Evolutionary conservation across 2,888 invertebrate genomes (phyloP).

Genomic region (Busseola fusca): DNA sequence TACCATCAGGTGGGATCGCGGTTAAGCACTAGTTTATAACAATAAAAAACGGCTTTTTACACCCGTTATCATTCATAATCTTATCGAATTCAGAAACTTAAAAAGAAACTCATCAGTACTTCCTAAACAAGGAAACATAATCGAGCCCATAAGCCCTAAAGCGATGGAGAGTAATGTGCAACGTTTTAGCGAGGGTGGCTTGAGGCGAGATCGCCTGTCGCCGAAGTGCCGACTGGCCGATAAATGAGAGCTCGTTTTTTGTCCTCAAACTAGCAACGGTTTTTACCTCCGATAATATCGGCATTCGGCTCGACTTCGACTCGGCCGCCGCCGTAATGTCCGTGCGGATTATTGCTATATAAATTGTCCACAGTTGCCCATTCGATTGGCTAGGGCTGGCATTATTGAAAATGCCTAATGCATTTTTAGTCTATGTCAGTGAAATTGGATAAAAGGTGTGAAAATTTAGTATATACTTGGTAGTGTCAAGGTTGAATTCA

Average conservation of each 20-base stretch:
- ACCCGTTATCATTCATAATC: conserved; percentile 18
- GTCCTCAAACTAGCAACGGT: conserved; percentile 83
- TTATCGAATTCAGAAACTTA: conserved; percentile 26
- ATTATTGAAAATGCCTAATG: conserved; percentile 14
- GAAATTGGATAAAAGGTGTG: too few relatives aligned
- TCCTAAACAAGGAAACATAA: conserved; percentile 57
- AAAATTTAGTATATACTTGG: too few relatives aligned
- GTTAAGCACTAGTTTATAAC: too few relatives aligned
- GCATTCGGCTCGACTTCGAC: conserved; percentile 68
- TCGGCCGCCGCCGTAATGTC: conserved; percentile 78
- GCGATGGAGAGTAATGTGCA: conserved; percentile 64
- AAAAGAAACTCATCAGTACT: conserved; percentile 57
- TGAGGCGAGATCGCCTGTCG: conserved; percentile 74
- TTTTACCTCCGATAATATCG: conserved; percentile 87
- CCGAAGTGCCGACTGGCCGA: conserved; percentile 81
- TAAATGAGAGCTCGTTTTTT: conserved; percentile 89
- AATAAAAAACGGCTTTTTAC: too few relatives aligned
- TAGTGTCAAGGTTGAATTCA: too few relatives aligned
- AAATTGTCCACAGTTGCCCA: conserved; percentile 88
- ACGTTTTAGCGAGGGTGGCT: conserved; percentile 59
- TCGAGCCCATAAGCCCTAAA: conserved; percentile 58
- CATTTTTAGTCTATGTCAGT: conserved; percentile 55
- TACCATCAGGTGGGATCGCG: too few relatives aligned
- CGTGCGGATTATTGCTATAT: conserved; percentile 88
- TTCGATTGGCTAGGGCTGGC: conserved; percentile 82